These are phyloP conservation scores for Apodemus sylvaticus DNA, from an alignment of 2,113 vertebrate genomes.

Conservation along the genomic window DNA sequence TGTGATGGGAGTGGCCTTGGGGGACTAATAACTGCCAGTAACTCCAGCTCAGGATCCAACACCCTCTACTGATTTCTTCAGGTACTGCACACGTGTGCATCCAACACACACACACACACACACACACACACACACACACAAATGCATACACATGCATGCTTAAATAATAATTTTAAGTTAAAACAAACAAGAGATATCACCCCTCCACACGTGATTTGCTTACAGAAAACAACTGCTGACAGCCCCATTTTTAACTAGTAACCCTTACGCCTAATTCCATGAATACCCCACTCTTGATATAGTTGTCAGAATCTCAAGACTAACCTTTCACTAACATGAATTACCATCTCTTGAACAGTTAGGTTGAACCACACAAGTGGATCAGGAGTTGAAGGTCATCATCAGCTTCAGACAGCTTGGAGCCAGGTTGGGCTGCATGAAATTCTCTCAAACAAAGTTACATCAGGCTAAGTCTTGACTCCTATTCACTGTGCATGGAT, in stretches of 20 bases:
- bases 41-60: no score
- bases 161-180: not conserved
- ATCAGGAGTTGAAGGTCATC: not conserved
- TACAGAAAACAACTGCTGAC: slow-evolving; percentile 15
- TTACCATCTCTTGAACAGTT: slow-evolving; percentile 8
- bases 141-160: not conserved
- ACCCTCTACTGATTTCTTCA: not conserved
- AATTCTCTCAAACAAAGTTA: not conserved
- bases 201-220: not conserved
- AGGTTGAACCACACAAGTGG: not conserved
- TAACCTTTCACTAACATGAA: not conserved
- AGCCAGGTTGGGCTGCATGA: not conserved
- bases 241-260: slow-evolving; percentile 44
- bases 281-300: slow-evolving; percentile 1
- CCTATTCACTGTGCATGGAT: slow-evolving; percentile 30
- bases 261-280: slow-evolving; percentile 2
- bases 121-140: not conserved
- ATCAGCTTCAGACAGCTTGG: not conserved
- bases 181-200: slow-evolving; percentile 1
- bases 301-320: not conserved
- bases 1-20: no score
- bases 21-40: not conserved
- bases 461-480: slow-evolving; percentile 6
- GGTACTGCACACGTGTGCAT: not conserved
- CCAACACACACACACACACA: not conserved